A percentile compares a stretch with the other conserved stretches of the same genome.
phyloP scores from a whole-genome alignment of 2,113 vertebrate genomes.

The Coreoperca whiteheadi region DNA sequence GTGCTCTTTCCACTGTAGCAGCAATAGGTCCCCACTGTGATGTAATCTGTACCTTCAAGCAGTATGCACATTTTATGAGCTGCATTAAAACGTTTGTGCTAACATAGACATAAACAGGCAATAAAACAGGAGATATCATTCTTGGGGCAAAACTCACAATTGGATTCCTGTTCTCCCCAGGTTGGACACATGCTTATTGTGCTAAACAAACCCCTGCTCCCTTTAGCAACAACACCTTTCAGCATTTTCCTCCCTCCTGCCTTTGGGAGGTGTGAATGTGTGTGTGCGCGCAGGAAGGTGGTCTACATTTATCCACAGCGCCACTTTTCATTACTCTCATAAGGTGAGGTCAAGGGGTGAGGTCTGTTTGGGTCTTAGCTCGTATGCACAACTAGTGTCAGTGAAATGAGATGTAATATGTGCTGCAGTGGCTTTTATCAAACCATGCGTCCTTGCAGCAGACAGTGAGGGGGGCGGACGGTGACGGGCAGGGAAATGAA shows the following conservation, averaged over 20 bases:
- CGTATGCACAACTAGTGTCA: constrained; percentile 26
- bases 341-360: constrained; percentile 52
- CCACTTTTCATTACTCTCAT: constrained; percentile 63
- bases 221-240: constrained; percentile 41
- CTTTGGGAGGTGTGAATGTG: constrained; percentile 43
- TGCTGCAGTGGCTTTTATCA: constrained; percentile 58
- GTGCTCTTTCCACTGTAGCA: constrained; percentile 46
- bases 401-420: constrained; percentile 71
- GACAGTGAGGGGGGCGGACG: constrained; percentile 36
- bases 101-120: constrained; percentile 78
- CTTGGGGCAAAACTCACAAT: constrained; percentile 67
- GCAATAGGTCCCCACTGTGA: constrained; percentile 57
- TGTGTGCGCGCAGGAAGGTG: constrained; percentile 10
- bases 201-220: constrained; percentile 55
- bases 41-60: constrained; percentile 72
- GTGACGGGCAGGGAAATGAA: constrained; percentile 74
- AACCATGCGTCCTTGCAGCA: constrained; percentile 49
- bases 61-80: constrained; percentile 83
- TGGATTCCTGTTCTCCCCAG: constrained; percentile 67
- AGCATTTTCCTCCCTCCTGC: constrained; percentile 31
- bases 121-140: constrained; percentile 75
- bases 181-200: constrained; percentile 70
- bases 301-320: constrained; percentile 39
- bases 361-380: constrained; percentile 25
- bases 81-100: constrained; percentile 83